These are phyloP conservation scores for Pseudomyrmex concolor DNA, from an alignment of 1,140 invertebrate species.

Conservation along the genomic window DNA sequence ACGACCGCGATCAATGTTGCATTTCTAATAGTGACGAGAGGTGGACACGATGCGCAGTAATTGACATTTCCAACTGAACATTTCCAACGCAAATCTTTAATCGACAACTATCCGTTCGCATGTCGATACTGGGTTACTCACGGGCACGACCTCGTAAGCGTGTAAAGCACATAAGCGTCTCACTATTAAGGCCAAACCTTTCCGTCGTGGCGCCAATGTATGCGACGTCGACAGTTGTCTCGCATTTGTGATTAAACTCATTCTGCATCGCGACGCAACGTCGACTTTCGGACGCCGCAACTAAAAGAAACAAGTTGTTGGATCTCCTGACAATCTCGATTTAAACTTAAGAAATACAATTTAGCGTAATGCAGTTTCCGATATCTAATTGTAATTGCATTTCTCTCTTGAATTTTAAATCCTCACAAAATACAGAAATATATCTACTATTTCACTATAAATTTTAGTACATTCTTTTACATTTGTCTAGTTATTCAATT, in stretches of 20 bases:
- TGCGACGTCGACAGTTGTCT: conserved; percentile 19
- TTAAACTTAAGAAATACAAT: neutral
- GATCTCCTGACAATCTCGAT: neutral
- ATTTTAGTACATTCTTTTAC: too few relatives aligned
- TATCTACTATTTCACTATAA: too few relatives aligned
- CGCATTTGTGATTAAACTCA: conserved; percentile 23
- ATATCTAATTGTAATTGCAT: neutral
- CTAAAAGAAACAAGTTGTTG: neutral
- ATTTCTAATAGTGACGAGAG: neutral
- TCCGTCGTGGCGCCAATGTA: conserved; percentile 9
- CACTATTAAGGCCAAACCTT: conserved; percentile 55
- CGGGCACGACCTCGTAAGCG: conserved; percentile 27
- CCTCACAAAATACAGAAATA: too few relatives aligned
- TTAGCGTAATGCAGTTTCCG: neutral
- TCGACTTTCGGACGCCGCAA: neutral
- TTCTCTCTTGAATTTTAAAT: too few relatives aligned
- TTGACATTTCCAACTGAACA: conserved; percentile 18
- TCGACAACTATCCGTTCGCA: neutral
- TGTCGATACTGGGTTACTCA: conserved; percentile 35
- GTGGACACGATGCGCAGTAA: neutral
- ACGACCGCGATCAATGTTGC: neutral
- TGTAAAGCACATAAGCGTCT: conserved; percentile 35
- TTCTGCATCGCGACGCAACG: conserved; percentile 29
- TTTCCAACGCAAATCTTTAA: conserved; percentile 22
- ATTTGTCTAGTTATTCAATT: neutral